Base-by-base conservation (phyloP, 2,113 vertebrate species). In the Carettochelys insculpta region DNA sequence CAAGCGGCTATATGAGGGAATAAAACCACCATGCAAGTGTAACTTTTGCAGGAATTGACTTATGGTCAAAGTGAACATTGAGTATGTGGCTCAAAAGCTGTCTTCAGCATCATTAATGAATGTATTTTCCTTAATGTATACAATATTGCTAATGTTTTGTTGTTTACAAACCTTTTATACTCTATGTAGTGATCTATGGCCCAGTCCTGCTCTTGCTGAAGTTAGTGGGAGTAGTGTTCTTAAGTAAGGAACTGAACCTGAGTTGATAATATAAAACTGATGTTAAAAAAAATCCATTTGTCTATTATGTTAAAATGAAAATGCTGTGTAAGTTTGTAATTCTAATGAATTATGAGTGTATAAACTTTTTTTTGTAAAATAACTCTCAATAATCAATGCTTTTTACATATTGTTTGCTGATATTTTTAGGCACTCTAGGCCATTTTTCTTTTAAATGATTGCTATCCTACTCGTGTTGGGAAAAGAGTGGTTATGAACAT, bases 1-100 rank as follows among this genome's bases (percentile, higher is more conserved):
- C 87, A n/a, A 14, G 38, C 84, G 93, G 92, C 91, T 91, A 96
- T 87, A 85, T 88, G 82, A 2, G 45, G 53, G 51, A 87, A 1
- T 82, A 80, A 92, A 91, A 84, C 76, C 47, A 34, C n/a, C 73
- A 73, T 85, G 79, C 65, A 83, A 53, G 85, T 80, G 38, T 85
- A 83, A 75, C 65, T 88, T 91, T 80, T 87, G 52, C 90, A 85
- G 91, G 88, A 86, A 92, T n/a, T 90, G 71, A 91, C 88, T 95
- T 96, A 84, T 82, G 82, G 20, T 31, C 76, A 53, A 93, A 88
- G 50, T 79, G 27, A 85, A 92, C 86, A 0, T n/a, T 47, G 22
- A 89, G 85, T 16, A 12, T 92, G 47, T 2, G 9, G 71, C 43
- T 82, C 27, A 81, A 52, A 29, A 47, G 65, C 45, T 90, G 77